These are phyloP conservation scores for Pseudolaguvia tuberculata DNA, from an alignment of 2,113 vertebrate genomes.

Conservation along the genomic window DNA sequence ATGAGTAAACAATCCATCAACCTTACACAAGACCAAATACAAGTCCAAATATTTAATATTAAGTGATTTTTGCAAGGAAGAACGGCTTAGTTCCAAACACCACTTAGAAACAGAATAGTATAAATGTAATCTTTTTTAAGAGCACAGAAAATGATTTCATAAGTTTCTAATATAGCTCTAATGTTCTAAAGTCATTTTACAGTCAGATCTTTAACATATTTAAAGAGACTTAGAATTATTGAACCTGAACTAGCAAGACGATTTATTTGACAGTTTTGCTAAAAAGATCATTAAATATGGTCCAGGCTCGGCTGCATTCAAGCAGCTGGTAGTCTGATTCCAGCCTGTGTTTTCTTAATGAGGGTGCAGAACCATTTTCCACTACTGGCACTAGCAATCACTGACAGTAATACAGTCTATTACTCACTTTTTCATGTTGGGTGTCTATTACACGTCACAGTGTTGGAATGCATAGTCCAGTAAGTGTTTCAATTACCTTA, in stretches of 20 bases:
- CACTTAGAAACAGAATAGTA: background rate
- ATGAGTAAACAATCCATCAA: background rate
- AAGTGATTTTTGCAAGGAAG: background rate
- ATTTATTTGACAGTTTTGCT: constrained; percentile 10
- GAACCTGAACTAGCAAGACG: background rate
- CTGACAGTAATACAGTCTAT: constrained; percentile 10
- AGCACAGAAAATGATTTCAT: background rate
- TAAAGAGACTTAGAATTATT: constrained; percentile 14
- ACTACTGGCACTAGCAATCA: constrained; percentile 5
- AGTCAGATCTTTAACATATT: constrained; percentile 8
- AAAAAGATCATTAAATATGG: constrained; percentile 1
- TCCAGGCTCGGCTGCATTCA: constrained; percentile 5
- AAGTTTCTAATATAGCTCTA: constrained; percentile 8
- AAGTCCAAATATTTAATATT: background rate
- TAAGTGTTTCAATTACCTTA: constrained; percentile 13
- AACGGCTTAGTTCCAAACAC: background rate
- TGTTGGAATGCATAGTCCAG: constrained; percentile 21
- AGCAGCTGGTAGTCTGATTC: constrained; percentile 25
- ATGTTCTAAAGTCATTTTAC: constrained; percentile 9
- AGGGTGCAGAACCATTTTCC: constrained; percentile 8
- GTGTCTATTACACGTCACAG: constrained; percentile 11
- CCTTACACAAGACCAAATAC: too few species aligned
- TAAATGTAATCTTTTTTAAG: background rate
- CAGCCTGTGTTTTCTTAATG: constrained; percentile 25
- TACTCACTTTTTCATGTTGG: constrained; percentile 8